Percentiles rank a stretch among this genome's conserved stretches.
These are phyloP conservation scores for Aramus guarauna DNA, from an alignment of 2,113 vertebrate species.

Conservation along the genomic window DNA sequence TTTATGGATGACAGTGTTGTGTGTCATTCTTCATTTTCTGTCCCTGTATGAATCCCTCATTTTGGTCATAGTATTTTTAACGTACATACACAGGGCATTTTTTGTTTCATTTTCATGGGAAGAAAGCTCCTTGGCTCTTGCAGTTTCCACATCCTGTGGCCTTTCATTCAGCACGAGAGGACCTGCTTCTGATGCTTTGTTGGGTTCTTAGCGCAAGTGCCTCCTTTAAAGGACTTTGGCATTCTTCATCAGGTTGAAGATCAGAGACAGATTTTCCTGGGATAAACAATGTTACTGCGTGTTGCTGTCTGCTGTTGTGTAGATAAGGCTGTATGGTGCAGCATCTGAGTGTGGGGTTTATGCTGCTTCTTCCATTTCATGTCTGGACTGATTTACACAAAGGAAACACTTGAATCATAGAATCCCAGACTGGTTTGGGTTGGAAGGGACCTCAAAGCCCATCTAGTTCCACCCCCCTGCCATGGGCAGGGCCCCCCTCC, in stretches of 20 bases:
- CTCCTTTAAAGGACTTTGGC: background rate
- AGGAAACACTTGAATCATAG: background rate
- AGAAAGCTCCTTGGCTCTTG: background rate
- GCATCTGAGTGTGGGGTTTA: background rate
- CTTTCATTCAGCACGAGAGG: background rate
- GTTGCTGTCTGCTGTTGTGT: background rate
- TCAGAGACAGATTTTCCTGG: background rate
- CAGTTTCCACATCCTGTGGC: background rate
- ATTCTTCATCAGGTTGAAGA: background rate
- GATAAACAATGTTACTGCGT: background rate
- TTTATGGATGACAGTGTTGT: background rate
- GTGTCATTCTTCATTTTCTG: background rate
- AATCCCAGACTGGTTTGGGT: too few relatives aligned
- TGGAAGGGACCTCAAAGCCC: too few relatives aligned
- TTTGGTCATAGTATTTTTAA: background rate
- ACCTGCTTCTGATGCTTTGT: background rate
- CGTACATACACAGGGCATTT: accelerated
- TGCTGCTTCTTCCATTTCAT: background rate
- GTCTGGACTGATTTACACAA: background rate
- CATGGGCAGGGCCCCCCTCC: too few relatives aligned
- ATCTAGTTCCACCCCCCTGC: too few relatives aligned
- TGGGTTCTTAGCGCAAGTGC: background rate
- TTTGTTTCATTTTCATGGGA: background rate
- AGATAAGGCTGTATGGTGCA: background rate
- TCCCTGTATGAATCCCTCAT: background rate